phyloP scores from a whole-genome alignment of 2,113 vertebrate species.

The Sterrhoptilus dennistouni region DNA sequence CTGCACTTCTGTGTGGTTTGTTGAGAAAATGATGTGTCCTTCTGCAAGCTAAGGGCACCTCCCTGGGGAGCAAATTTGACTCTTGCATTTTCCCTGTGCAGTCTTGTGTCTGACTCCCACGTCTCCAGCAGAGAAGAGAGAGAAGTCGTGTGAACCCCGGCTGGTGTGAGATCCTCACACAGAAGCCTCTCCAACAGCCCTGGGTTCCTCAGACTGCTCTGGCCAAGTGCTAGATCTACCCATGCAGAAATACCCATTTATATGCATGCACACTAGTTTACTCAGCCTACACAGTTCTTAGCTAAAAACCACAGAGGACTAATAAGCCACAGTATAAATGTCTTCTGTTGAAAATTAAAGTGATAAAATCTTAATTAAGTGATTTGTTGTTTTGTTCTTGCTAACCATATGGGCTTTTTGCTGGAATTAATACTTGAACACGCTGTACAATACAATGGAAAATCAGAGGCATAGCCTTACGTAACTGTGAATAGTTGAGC shows the following conservation, averaged over 20 bases:
- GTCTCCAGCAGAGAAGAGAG: not conserved
- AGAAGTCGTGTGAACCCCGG: not conserved
- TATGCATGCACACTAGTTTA: not conserved
- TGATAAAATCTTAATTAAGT: slow-evolving; percentile 54
- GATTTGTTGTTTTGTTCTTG: slow-evolving; percentile 46
- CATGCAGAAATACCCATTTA: not conserved
- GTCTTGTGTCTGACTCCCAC: not conserved
- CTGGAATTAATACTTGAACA: slow-evolving; percentile 34
- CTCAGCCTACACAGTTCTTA: not conserved
- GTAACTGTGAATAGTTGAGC: slow-evolving; percentile 1
- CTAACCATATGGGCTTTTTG: slow-evolving; percentile 35
- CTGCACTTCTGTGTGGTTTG: not conserved
- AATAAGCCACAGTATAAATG: slow-evolving; percentile 10
- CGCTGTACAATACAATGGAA: slow-evolving; percentile 20
- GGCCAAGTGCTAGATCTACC: not conserved
- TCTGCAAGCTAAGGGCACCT: not conserved
- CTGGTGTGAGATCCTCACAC: not conserved
- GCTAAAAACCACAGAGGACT: not conserved
- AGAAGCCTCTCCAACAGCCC: not conserved
- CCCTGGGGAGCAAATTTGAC: not conserved
- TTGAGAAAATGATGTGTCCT: not conserved
- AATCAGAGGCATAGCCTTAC: not conserved
- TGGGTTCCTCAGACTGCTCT: not conserved
- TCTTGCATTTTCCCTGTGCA: not conserved
- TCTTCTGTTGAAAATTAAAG: slow-evolving; percentile 30